phyloP scores from a whole-genome alignment of 2,797 vertebrate genomes.

The Sebastes jordani region DNA sequence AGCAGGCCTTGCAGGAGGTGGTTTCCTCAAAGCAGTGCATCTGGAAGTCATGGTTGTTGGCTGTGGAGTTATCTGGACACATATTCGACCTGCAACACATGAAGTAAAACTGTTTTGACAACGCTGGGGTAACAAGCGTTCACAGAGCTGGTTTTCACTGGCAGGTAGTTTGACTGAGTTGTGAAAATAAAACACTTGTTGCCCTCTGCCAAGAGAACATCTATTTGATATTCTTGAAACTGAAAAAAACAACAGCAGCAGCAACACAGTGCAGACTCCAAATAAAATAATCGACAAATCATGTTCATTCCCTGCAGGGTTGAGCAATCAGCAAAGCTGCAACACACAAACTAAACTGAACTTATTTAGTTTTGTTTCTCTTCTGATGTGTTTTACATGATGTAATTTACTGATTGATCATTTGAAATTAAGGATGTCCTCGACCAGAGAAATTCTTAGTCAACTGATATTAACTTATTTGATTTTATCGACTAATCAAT shows the following conservation, averaged over 20 bases:
- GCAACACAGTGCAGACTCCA: neutral
- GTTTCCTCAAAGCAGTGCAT: constrained; percentile 95
- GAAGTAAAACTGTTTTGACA: neutral
- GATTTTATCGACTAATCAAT: no score
- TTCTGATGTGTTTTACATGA: neutral
- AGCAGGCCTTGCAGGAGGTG: constrained; percentile 90
- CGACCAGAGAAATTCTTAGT: no score
- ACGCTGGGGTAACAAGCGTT: neutral
- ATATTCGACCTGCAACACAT: constrained; percentile 88
- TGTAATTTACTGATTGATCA: neutral
- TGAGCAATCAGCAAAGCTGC: neutral
- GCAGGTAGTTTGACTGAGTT: neutral
- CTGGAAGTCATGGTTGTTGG: constrained; percentile 93
- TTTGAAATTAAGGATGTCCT: no score
- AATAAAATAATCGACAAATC: neutral
- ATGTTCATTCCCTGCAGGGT: neutral
- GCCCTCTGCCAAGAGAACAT: neutral
- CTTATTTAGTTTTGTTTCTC: neutral
- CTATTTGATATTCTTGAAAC: neutral
- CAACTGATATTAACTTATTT: no score
- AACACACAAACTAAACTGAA: neutral
- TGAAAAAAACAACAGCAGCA: neutral
- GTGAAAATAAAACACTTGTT: neutral
- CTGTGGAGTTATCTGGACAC: constrained; percentile 86
- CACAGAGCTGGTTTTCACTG: neutral